phyloP scores from a whole-genome alignment of 2,888 invertebrate genomes.

The Diarsia dahlii region DNA sequence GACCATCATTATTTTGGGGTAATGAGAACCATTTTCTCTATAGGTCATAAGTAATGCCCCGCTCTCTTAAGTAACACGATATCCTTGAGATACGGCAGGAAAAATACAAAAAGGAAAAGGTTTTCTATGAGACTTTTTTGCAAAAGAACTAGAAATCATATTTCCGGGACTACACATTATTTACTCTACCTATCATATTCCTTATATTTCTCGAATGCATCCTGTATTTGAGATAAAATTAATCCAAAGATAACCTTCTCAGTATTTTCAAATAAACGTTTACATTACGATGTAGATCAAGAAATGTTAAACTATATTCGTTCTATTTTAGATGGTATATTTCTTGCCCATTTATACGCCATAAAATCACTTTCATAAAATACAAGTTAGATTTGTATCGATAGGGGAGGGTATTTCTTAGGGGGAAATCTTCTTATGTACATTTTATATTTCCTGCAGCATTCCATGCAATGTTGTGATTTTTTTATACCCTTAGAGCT shows the following conservation, averaged over 20 bases:
- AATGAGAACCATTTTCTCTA: conserved; percentile 40
- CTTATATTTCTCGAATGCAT: neutral
- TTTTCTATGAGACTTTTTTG: conserved; percentile 16
- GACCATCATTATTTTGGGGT: conserved; percentile 10
- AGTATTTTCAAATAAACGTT: neutral
- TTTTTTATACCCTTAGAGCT: neutral
- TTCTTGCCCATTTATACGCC: conserved; percentile 10
- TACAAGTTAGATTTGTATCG: neutral
- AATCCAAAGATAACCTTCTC: neutral
- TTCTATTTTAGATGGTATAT: conserved; percentile 1
- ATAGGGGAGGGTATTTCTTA: neutral
- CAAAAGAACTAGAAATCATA: conserved; percentile 21
- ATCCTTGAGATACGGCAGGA: conserved; percentile 11
- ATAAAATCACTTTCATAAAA: conserved; percentile 10
- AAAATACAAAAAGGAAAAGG: conserved; percentile 38
- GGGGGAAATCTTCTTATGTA: conserved; percentile 2
- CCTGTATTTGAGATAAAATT: neutral
- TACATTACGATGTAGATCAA: conserved; percentile 10
- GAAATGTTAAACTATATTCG: conserved; percentile 7
- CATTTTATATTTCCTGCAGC: neutral
- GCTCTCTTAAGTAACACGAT: conserved; percentile 26
- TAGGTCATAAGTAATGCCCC: conserved; percentile 16
- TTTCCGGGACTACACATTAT: conserved; percentile 4
- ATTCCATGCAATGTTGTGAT: neutral
- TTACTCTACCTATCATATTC: neutral